A percentile compares a stretch with the other conserved stretches of the same genome.
Evolutionary conservation across 1,140 invertebrate genomes (phyloP).

Genomic region (Drosophila sp.): DNA sequence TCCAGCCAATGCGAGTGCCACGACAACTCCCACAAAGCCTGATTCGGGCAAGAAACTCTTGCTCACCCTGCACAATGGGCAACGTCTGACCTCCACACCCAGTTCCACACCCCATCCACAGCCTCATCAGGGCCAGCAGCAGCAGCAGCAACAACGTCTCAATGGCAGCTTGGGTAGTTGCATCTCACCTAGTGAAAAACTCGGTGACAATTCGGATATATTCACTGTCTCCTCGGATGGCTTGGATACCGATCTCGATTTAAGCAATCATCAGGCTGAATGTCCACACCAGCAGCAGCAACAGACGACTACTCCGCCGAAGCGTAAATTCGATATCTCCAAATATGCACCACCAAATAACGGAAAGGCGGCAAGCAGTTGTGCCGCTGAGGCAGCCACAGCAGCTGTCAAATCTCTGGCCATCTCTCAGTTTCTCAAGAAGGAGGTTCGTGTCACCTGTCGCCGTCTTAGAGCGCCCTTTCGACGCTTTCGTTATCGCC

Average conservation of each 20-base stretch:
- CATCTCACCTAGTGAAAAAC: constrained; percentile 76
- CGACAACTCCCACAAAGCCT: constrained; percentile 9
- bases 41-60: constrained; percentile 44
- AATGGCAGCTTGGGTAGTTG: constrained; percentile 77
- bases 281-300: constrained; percentile 54
- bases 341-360: constrained; percentile 77
- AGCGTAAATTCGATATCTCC: constrained; percentile 73
- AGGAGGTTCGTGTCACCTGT: constrained; percentile 78
- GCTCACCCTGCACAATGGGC: constrained; percentile 54
- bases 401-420: constrained; percentile 75
- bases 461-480: constrained; percentile 77
- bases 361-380: constrained; percentile 67
- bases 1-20: constrained; percentile 14
- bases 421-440: constrained; percentile 80
- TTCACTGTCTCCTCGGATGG: constrained; percentile 82
- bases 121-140: constrained; percentile 20
- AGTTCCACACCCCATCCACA: constrained; percentile 26
- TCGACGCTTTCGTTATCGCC: constrained; percentile 78
- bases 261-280: constrained; percentile 71
- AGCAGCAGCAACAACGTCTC: constrained; percentile 51
- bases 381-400: constrained; percentile 76
- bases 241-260: constrained; percentile 75
- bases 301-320: constrained; percentile 61
- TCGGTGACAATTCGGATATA: constrained; percentile 79
- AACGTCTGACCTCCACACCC: constrained; percentile 66